A percentile compares a stretch with the other conserved stretches of the same genome.
These are phyloP conservation scores for Elephantulus edwardii DNA, from an alignment of 2,113 vertebrate species.

Conservation along the genomic window DNA sequence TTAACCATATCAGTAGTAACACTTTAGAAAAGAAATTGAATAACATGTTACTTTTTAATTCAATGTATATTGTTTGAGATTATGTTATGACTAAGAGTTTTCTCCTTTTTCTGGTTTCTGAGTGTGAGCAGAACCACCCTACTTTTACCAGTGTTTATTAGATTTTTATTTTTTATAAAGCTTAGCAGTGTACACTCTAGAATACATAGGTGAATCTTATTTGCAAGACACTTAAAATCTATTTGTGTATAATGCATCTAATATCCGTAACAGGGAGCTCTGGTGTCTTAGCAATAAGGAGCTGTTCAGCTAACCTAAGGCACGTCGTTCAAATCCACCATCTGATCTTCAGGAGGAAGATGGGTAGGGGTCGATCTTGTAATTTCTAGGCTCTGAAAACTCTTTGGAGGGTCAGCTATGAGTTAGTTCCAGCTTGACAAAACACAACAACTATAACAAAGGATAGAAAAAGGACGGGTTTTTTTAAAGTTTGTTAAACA, in stretches of 20 bases:
- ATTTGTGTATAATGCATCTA: background rate
- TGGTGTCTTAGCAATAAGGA: too few species aligned
- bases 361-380: too few species aligned
- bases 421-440: too few species aligned
- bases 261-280: background rate
- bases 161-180: conserved; percentile 27
- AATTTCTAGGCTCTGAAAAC: too few species aligned
- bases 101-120: conserved; percentile 1
- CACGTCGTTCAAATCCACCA: too few species aligned
- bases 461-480: background rate
- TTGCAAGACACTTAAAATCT: conserved; percentile 22
- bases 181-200: background rate
- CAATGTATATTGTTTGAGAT: conserved; percentile 14
- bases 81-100: background rate
- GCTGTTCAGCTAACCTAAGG: too few species aligned
- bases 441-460: too few species aligned
- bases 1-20: background rate
- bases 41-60: conserved; percentile 13
- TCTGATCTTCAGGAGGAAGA: too few species aligned
- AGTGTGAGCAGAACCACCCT: background rate
- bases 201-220: background rate
- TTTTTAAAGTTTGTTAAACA: background rate
- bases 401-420: too few species aligned
- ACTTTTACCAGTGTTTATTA: conserved; percentile 30
- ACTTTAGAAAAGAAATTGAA: conserved; percentile 2